Conservation (phyloP, 2,888 invertebrate genomes). For the Eilema griseolum region DNA sequence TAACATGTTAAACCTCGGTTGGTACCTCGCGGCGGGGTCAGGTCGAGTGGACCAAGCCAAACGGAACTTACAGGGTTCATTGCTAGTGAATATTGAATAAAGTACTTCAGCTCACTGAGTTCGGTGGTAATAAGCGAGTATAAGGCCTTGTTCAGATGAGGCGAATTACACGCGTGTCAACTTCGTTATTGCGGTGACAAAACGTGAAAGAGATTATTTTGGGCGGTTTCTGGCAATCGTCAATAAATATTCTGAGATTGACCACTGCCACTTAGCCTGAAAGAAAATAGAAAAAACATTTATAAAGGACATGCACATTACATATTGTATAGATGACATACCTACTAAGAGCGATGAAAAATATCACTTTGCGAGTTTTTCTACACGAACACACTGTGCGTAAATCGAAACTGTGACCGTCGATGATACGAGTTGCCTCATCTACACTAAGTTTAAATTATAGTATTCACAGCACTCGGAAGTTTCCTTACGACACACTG, state of each 20-base stretch:
- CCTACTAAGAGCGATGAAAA: too few relatives aligned
- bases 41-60: conserved; percentile 58
- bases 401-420: too few relatives aligned
- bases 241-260: too few relatives aligned
- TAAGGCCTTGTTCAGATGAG: conserved; percentile 32
- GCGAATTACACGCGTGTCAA: neutral
- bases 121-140: conserved; percentile 63
- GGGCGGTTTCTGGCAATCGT: neutral
- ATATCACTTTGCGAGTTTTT: too few relatives aligned
- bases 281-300: too few relatives aligned
- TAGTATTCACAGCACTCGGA: conserved; percentile 62
- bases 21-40: conserved; percentile 50
- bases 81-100: conserved; percentile 68
- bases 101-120: conserved; percentile 47
- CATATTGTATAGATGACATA: too few relatives aligned
- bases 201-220: neutral
- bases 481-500: conserved; percentile 38
- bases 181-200: neutral
- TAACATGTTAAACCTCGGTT: conserved; percentile 47
- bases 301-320: too few relatives aligned
- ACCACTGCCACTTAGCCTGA: too few relatives aligned
- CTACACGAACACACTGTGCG: too few relatives aligned
- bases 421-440: neutral
- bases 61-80: conserved; percentile 59
- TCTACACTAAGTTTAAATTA: conserved; percentile 38